Percentiles rank a stretch among this genome's conserved stretches.
Evolutionary conservation across 2,797 vertebrate genomes (phyloP).

Genomic region (Onychomys arenicola): DNA sequence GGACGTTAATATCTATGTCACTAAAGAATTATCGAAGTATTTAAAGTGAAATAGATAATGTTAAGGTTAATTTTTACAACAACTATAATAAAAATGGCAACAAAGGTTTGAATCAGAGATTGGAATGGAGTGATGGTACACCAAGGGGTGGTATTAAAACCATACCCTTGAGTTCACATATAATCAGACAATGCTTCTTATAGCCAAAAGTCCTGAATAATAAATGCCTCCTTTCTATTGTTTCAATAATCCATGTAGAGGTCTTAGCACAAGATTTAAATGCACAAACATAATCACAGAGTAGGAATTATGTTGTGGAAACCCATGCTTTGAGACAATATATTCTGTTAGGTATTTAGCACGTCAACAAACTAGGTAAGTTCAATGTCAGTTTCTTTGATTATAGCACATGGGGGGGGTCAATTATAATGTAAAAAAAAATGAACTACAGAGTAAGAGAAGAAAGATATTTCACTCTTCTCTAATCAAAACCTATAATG

Average conservation of each 20-base stretch:
- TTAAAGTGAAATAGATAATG: neutral
- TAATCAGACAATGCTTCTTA: neutral
- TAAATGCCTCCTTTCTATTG: neutral
- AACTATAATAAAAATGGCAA: neutral
- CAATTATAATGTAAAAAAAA: neutral
- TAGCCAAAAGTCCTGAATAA: neutral
- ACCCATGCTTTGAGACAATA: conserved; percentile 7
- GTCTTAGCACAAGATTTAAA: neutral
- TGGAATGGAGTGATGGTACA: neutral
- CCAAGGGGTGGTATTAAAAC: neutral
- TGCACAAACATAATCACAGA: neutral
- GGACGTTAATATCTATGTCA: neutral
- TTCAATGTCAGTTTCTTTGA: neutral
- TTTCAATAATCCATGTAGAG: neutral
- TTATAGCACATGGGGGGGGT: neutral
- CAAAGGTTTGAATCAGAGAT: neutral
- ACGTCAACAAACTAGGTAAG: conserved; percentile 49
- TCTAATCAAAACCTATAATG: neutral
- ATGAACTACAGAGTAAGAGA: neutral
- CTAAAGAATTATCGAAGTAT: neutral
- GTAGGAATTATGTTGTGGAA: neutral
- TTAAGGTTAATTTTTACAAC: conserved; percentile 32
- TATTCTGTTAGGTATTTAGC: conserved; percentile 11
- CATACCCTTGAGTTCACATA: neutral
- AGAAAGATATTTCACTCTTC: conserved; percentile 39